Percentiles rank a stretch among this genome's conserved stretches.
These are phyloP conservation scores for Agrochola litura DNA, from an alignment of 2,888 invertebrate species.

Conservation along the genomic window DNA sequence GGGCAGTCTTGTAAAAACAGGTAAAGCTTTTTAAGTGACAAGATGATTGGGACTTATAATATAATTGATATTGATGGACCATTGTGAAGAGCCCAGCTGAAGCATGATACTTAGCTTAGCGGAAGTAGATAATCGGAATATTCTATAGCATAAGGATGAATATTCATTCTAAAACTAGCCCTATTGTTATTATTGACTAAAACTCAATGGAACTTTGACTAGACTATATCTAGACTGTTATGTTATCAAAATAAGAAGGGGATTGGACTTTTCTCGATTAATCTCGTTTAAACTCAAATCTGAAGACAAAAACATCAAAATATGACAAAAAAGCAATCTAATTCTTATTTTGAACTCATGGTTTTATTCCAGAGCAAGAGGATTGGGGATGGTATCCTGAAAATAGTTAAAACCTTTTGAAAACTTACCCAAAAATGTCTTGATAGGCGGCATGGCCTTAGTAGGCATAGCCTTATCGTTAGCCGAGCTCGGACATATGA, in stretches of 20 bases:
- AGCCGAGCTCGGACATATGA: slow-evolving; percentile 83
- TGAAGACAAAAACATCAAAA: not conserved
- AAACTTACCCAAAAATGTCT: slow-evolving; percentile 84
- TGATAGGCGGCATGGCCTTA: slow-evolving; percentile 88
- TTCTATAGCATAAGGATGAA: not conserved
- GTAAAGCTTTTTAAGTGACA: not conserved
- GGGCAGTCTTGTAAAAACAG: not conserved
- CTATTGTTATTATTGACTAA: not conserved
- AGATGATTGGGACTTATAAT: not conserved
- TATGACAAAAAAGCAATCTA: not conserved
- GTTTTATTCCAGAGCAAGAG: not conserved
- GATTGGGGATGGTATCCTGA: not conserved
- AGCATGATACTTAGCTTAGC: not conserved
- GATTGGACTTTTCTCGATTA: not conserved
- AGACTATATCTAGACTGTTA: not conserved
- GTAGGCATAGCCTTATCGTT: slow-evolving; percentile 87
- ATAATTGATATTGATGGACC: not conserved
- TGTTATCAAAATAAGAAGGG: slow-evolving; percentile 19
- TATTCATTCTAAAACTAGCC: not conserved
- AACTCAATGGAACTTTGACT: not conserved
- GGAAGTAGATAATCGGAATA: too few species aligned
- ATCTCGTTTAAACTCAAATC: not conserved
- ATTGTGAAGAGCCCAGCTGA: not conserved
- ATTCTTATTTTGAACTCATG: slow-evolving; percentile 14
- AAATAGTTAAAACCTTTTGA: not conserved